Base-by-base conservation (phyloP, 2,113 vertebrate species). In the Panthera leo region DNA sequence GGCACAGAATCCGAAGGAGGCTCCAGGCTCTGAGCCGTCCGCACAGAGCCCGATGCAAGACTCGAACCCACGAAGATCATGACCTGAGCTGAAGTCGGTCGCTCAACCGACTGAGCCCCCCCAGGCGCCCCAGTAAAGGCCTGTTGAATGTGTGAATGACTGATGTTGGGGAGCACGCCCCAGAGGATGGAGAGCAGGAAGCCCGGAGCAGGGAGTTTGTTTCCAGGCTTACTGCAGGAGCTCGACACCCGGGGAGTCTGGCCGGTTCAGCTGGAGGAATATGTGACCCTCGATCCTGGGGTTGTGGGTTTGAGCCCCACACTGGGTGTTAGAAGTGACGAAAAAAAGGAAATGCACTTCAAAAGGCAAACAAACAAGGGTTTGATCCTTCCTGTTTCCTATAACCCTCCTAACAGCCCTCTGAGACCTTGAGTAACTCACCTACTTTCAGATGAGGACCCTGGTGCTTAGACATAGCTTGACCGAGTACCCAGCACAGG, bases 31-130 rank as follows among this genome's bases (percentile, higher is more conserved):
- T 1, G 58, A 61, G 58, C 21, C 23, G 21, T 61, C 58, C 9
- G 58, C 58, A 9, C 58, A 61, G 58, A 61, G 58, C 21, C 58
- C 8, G 0, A 61, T 7, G 3, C 0, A 21, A 3, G 58, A 0
- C 19, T 61, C 58, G 7, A 61, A 61, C 58, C 0, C 58, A 61
- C 7, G 7, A 61, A 61, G 58, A 61, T 61, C 21, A 61, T 61
- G 58, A 23, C 21, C 58, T 23, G 58, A 61, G 58, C 21, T 8
- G 7, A 61, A 61, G 58, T 25, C 21, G 8, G 58, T 23, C 7
- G 58, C 58, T 23, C 21, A 61, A 61, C 58, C 6, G 7, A 61
- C 58, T 61, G 58, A 25, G 58, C 58, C 58, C 5, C 21, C 21
- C 58, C 58, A 61, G 58, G 21, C 58, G 21, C 58, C 58, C 58